Conservation (phyloP, 2,888 invertebrate genomes). For the Emesis russula region DNA sequence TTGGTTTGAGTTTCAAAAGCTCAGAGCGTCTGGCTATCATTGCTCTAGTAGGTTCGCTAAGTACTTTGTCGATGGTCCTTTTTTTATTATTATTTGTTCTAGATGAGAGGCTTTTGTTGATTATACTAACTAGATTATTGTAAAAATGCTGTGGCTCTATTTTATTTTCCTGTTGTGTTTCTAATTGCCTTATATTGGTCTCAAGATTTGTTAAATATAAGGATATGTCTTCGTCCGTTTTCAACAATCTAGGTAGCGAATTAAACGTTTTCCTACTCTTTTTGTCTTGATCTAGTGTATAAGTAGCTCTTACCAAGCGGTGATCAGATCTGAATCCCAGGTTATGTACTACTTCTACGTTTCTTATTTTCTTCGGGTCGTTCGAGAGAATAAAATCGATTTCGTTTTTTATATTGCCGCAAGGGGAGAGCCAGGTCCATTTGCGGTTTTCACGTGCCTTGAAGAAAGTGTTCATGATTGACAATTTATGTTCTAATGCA, state of each 20-base stretch:
- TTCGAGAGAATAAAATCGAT: constrained; percentile 52
- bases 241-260: constrained; percentile 20
- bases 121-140: constrained; percentile 35
- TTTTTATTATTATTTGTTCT: constrained; percentile 31
- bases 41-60: constrained; percentile 37
- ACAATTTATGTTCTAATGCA: constrained; percentile 39
- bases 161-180: constrained; percentile 9
- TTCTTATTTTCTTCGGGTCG: constrained; percentile 24
- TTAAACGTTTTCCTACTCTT: constrained; percentile 47
- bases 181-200: constrained; percentile 31
- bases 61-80: constrained; percentile 41
- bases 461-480: constrained; percentile 36
- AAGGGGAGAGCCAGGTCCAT: constrained; percentile 52
- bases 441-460: constrained; percentile 34
- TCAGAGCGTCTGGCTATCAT: constrained; percentile 48
- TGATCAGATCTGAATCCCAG: neutral
- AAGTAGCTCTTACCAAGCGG: neutral
- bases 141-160: constrained; percentile 37
- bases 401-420: constrained; percentile 25
- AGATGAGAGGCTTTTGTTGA: constrained; percentile 38
- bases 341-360: neutral
- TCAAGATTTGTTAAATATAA: constrained; percentile 32
- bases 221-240: constrained; percentile 37
- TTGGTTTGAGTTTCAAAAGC: constrained; percentile 54
- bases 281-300: neutral